Percentiles rank a stretch among this genome's conserved stretches.
phyloP scores from a whole-genome alignment of 2,113 vertebrate genomes.

The Hiodon alosoides region DNA sequence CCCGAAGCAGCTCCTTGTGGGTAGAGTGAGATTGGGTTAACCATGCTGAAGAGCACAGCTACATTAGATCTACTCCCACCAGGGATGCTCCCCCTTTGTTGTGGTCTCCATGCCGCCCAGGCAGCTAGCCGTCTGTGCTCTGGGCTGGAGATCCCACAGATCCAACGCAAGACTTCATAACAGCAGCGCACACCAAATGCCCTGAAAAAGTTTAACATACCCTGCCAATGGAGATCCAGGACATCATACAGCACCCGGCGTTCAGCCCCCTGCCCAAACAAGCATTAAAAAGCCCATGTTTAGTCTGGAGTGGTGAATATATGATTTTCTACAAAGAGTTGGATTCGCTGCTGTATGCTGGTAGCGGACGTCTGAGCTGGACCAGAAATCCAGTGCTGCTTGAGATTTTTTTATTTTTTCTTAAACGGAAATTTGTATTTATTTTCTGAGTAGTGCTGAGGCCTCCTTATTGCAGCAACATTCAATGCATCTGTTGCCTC shows the following conservation, averaged over 20 bases:
- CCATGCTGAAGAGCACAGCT: slow-evolving; percentile 57
- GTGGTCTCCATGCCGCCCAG: slow-evolving; percentile 58
- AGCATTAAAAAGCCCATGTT: background rate
- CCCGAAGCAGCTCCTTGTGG: slow-evolving; percentile 5
- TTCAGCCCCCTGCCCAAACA: background rate
- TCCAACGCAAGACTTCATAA: background rate
- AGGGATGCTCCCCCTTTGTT: slow-evolving; percentile 58
- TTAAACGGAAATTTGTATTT: no score
- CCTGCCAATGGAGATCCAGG: background rate
- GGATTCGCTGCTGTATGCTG: no score
- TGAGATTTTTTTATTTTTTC: no score
- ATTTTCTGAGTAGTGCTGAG: background rate
- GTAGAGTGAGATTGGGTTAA: slow-evolving; percentile 25
- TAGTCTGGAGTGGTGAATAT: background rate
- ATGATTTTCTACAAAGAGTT: background rate
- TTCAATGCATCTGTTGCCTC: background rate
- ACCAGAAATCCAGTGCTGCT: no score
- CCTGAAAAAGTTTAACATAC: background rate
- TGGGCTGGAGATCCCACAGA: slow-evolving; percentile 33
- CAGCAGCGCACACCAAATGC: background rate
- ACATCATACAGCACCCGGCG: background rate
- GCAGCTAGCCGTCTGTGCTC: slow-evolving; percentile 36
- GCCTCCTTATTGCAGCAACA: background rate
- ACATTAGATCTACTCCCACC: slow-evolving; percentile 67
- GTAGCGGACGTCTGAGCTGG: no score